Evolutionary conservation across 2,797 vertebrate genomes (phyloP), one percentile per base, ranked within the genome.

Genomic region (Manis crassicaudata): DNA sequence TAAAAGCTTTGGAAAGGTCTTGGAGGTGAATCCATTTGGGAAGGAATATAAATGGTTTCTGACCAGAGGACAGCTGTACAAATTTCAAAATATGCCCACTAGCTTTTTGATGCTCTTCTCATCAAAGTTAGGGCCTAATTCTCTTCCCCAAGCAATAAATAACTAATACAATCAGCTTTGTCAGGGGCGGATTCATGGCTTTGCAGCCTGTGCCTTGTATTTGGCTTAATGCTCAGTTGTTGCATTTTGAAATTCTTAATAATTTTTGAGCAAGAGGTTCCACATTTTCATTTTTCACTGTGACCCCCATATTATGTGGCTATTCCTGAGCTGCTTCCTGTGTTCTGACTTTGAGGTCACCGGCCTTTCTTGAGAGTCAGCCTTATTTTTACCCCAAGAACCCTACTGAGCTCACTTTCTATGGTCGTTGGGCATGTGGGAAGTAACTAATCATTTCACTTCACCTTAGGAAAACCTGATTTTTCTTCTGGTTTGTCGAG

Each of bases 31-130:
- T 65, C 35, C 25, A 43, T 73, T 87, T 67, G 63, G 56, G 63
- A 29, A 94, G 40, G 75, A 90, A 54, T 85, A 27, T 37, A 85
- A 76, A 72, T 70, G 54, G 35, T 93, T 93, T 93, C 27, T 70
- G n/a, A 62, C 37, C 2, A 21, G 40, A 77, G 67, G 82, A 17
- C 40, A 56, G 20, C 62, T 88, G 8, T 85, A 68, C 50, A 63
- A 88, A 25, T 77, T 77, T 82, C 16, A 82, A 77, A 67, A 50
- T 46, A 54, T 40, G 73, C n/a, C n/a, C 11, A 2, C 68, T 54
- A n/a, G 68, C 93, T 77, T 37, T 35, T 32, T 52, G 13, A 46
- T 84, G 27, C 20, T 85, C 23, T 56, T 95, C 46, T 93, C 20
- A 77, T 96, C 35, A 77, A 82, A 82, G 37, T 20, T 46, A 82